Base-by-base conservation (phyloP, 2,113 vertebrate genomes). In the Hyla sarda region DNA sequence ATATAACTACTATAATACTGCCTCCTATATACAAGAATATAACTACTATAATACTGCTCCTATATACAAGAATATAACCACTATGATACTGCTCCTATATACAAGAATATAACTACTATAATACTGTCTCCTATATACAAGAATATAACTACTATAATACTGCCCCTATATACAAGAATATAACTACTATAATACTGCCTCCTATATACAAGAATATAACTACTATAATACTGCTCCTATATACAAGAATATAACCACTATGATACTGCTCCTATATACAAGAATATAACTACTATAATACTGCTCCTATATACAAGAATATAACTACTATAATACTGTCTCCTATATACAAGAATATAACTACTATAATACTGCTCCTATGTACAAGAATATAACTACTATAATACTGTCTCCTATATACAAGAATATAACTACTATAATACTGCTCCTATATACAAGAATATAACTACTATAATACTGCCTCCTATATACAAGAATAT, bases 351-450 rank as follows among this genome's bases (percentile, higher is more conserved):
- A 65, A 65, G 60, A 65, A 30, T 65, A 65, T 28, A 65, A 28
- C 60, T 65, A 65, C 60, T 65, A 65, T 65, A 65, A 65, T 65
- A 65, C 60, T 65, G 21, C 60, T 5, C 60, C 60, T 65, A 65
- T 65, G 25, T 65, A 65, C 60, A 65, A 65, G 60, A 65, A 65
- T 65, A 65, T 65, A 65, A 65, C 60, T 65, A 65, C n/a, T 28
- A 30, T 65, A 65, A 65, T 65, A 65, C 60, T 65, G 25, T n/a
- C 60, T 1, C 25, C 60, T 30, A 65, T 65, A 10, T 65, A 65
- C 60, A 65, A 65, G 25, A 65, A 65, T 65, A 65, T 65, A 65
- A 28, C 25, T 65, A 30, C 25, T 65, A 65, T 65, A 65, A 65
- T 65, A 65, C 60, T 65, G 60, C 60, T 3, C 56, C 56, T 60